Evolutionary conservation across 1,140 invertebrate species (phyloP).

Genomic region (Lethrus apterus): DNA sequence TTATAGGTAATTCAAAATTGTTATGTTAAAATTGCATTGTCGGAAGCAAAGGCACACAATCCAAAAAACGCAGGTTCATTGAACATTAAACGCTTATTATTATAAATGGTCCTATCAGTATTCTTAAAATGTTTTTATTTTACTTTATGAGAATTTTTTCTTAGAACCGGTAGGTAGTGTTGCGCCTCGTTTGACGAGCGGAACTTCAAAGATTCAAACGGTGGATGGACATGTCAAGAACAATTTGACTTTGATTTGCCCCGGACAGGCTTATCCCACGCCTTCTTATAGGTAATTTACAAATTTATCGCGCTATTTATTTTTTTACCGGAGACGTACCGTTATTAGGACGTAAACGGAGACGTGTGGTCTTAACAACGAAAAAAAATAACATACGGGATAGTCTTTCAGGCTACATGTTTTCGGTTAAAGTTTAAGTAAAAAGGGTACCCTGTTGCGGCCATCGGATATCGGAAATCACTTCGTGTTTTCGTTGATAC

Average conservation of each 20-base stretch:
- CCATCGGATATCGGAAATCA: neutral
- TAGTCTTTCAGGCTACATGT: neutral
- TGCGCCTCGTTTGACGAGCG: slow-evolving; percentile 48
- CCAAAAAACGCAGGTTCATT: no score
- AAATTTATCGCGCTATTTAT: no score
- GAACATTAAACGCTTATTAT: no score
- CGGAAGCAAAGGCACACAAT: no score
- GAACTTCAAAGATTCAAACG: slow-evolving; percentile 46
- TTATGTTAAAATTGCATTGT: slow-evolving; percentile 7
- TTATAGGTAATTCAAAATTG: slow-evolving; percentile 43
- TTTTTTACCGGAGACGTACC: no score
- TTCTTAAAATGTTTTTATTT: no score
- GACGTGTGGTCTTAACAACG: no score
- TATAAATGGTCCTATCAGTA: no score
- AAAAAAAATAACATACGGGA: no score
- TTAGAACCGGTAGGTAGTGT: slow-evolving; percentile 45
- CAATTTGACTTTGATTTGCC: slow-evolving; percentile 47
- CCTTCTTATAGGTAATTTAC: slow-evolving; percentile 47
- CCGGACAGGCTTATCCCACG: slow-evolving; percentile 53
- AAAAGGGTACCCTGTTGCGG: neutral
- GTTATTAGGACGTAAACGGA: no score
- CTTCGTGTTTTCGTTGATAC: slow-evolving; percentile 13
- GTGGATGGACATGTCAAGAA: slow-evolving; percentile 42
- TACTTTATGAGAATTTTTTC: slow-evolving; percentile 9
- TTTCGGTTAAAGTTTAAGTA: neutral